Base-by-base conservation (phyloP, 2,888 invertebrate genomes). In the Nomada hirtipes region DNA sequence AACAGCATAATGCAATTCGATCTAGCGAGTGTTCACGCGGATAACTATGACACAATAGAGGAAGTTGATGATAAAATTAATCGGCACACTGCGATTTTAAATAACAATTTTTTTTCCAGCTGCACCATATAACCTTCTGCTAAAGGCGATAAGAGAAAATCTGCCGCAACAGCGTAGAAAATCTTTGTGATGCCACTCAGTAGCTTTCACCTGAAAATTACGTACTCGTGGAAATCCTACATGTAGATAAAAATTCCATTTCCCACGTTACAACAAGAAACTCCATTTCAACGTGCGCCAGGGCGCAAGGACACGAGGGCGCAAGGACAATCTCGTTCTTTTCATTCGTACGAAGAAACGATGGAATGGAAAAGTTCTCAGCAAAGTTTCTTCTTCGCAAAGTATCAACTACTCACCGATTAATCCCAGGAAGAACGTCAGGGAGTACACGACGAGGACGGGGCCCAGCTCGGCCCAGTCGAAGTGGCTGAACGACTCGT, bases 371-470 rank as follows among this genome's bases (percentile, higher is more conserved):
- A 20, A 57, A 20, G 20, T 57, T 26, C 26, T 26, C 9, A 13
- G 57, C 18, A 29, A 20, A 18, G 20, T 55, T 11, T 26, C 10
- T 42, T n/a, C 60, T 18, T 42, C n/a, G n/a, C 13, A 13, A 36
- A n/a, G 20, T n/a, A 9, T 23, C 26, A 13, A n/a, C 18, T 44
- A 84, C 91, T 96, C 95, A 85, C 96, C 96, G 47, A 94, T 94
- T 59, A 96, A 93, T 52, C 96, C 96, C 52, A 96, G 92, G 70
- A 95, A 91, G 87, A 96, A 95, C 2, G 96, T 96, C 42, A 96
- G 90, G 11, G 95, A 94, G 92, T 96, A 96, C 60, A 96, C 94
- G 26, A 95, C 90, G 20, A 95, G 94, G 7, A 95, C 94, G 0
- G 96, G 96, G 50, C 94, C 92, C 71, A 96, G 91, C 91, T 96